Evolutionary conservation across 2,797 vertebrate species (phyloP).

Genomic region (Micromesistius poutassou): DNA sequence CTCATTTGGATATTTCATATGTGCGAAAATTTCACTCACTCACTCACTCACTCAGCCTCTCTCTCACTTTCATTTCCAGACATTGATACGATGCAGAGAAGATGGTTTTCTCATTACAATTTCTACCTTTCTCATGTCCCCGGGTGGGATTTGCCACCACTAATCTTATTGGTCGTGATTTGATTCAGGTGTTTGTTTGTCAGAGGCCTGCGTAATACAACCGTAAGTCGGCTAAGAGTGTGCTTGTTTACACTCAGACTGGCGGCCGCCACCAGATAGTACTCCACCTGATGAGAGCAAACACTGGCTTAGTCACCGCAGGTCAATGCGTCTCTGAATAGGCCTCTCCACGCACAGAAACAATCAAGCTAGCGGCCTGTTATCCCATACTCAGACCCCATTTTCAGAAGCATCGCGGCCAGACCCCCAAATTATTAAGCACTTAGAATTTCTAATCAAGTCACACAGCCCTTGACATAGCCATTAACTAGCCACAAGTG

Average conservation of each 20-base stretch:
- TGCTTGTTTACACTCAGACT: neutral
- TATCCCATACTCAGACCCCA: neutral
- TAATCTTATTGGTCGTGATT: no score
- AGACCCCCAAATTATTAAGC: constrained; percentile 1
- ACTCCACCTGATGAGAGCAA: neutral
- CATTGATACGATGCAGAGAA: neutral
- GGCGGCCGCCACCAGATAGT: neutral
- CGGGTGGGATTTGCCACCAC: neutral
- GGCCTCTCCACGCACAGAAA: neutral
- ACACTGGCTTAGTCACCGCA: neutral
- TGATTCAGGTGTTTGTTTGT: no score
- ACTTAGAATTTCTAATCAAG: constrained; percentile 10
- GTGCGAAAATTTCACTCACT: no score
- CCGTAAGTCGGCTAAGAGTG: neutral
- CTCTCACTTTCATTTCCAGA: neutral
- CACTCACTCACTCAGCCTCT: neutral
- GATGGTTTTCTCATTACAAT: neutral
- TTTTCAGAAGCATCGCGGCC: neutral
- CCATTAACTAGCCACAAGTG: neutral
- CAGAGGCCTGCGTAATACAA: no score
- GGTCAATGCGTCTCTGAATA: neutral
- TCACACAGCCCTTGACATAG: neutral
- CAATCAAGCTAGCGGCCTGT: neutral
- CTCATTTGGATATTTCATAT: no score
- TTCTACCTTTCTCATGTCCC: neutral